These are phyloP conservation scores for Thecophora atra DNA, from an alignment of 2,888 invertebrate species.

Conservation along the genomic window DNA sequence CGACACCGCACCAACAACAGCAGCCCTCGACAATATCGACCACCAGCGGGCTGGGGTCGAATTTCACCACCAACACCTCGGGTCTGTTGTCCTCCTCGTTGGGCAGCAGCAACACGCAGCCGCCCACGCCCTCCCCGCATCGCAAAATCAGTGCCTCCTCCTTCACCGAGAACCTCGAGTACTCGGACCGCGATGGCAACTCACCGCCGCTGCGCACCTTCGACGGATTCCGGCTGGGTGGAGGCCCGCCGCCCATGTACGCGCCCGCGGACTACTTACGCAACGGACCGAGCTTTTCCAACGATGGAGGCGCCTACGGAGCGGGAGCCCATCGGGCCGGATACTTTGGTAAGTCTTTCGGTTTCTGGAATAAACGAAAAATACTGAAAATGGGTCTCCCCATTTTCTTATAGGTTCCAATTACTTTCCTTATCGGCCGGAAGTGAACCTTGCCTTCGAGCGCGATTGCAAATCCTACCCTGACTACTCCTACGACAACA, in stretches of 20 bases:
- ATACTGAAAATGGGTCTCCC: not conserved
- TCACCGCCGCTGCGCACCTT: conserved; percentile 51
- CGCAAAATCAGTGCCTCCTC: conserved; percentile 78
- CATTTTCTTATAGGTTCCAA: conserved; percentile 58
- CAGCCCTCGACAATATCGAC: conserved; percentile 68
- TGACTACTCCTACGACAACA: conserved; percentile 64
- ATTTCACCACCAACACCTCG: conserved; percentile 66
- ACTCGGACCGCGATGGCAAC: conserved; percentile 43
- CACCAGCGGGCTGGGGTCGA: conserved; percentile 69
- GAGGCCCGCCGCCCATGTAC: conserved; percentile 56
- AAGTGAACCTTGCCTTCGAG: conserved; percentile 61
- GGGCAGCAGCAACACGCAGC: conserved; percentile 65
- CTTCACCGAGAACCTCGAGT: conserved; percentile 70
- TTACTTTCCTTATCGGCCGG: conserved; percentile 65
- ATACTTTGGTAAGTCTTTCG: conserved; percentile 58
- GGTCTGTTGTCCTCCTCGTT: conserved; percentile 63
- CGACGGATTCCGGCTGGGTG: conserved; percentile 56
- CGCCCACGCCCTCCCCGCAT: conserved; percentile 75
- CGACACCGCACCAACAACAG: conserved; percentile 61
- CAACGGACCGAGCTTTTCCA: conserved; percentile 61
- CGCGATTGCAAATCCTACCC: conserved; percentile 66
- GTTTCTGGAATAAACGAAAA: no score
- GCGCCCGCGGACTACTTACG: conserved; percentile 58
- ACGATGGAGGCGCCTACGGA: conserved; percentile 56
- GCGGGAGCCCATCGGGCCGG: conserved; percentile 57